These are phyloP conservation scores for Macrobrachium nipponense DNA, from an alignment of 1,140 invertebrate species.

Conservation along the genomic window DNA sequence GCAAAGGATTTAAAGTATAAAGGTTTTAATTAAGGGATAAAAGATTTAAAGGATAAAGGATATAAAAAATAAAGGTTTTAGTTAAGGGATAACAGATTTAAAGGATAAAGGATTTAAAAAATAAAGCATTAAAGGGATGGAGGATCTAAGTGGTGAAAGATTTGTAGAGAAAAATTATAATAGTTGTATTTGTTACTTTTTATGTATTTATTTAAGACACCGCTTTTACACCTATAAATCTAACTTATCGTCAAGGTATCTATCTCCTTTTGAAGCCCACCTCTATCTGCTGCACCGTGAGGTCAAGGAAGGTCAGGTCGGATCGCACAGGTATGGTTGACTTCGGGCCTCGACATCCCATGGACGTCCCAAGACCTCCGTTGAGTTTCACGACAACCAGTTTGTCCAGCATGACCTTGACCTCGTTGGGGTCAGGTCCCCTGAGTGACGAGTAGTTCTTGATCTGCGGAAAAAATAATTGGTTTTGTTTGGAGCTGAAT, in stretches of 20 bases:
- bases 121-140: too few species aligned
- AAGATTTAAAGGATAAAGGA: not conserved
- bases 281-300: conserved; percentile 99
- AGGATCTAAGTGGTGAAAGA: too few species aligned
- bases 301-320: conserved; percentile 96
- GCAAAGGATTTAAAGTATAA: not conserved
- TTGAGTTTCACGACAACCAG: conserved; percentile 99
- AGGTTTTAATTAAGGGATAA: not conserved
- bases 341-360: conserved; percentile 99
- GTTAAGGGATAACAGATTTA: not conserved
- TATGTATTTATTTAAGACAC: not conserved
- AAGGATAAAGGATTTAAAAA: too few species aligned
- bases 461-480: conserved; percentile 67
- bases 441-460: conserved; percentile 80
- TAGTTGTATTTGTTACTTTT: too few species aligned
- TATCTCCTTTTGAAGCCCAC: conserved; percentile 69
- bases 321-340: conserved; percentile 96
- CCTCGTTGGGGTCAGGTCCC: conserved; percentile 77
- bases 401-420: conserved; percentile 87
- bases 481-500: not conserved
- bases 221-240: not conserved
- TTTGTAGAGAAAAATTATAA: too few species aligned
- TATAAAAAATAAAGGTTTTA: too few species aligned
- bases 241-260: not conserved
- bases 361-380: conserved; percentile 97